Percentiles rank a stretch among this genome's conserved stretches.
phyloP scores from a whole-genome alignment of 2,797 vertebrate genomes.

The Pangasius larnaudii region DNA sequence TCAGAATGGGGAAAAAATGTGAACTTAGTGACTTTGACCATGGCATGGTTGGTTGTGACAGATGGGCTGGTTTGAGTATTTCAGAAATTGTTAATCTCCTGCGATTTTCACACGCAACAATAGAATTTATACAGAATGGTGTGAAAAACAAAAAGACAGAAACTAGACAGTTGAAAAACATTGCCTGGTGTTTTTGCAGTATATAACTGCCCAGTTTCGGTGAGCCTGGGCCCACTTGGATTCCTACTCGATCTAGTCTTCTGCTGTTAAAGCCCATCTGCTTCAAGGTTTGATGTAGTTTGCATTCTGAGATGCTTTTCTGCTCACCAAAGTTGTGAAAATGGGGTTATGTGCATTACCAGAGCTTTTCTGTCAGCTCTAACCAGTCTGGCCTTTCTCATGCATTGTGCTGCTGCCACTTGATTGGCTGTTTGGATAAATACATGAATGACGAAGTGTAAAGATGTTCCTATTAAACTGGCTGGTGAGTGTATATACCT shows the following conservation, averaged over 20 bases:
- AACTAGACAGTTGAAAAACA: neutral
- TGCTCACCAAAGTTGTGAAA: neutral
- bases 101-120: neutral
- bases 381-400: neutral
- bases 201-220: neutral
- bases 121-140: neutral
- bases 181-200: neutral
- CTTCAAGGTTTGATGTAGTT: neutral
- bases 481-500: neutral
- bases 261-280: neutral
- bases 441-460: neutral
- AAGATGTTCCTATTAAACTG: neutral
- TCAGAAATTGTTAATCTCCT: neutral
- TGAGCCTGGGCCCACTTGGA: neutral
- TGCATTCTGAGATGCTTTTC: neutral
- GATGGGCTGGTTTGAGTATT: neutral
- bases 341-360: neutral
- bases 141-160: neutral
- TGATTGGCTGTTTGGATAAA: neutral
- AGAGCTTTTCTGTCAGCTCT: neutral
- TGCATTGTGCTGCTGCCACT: neutral
- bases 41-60: neutral
- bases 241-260: neutral
- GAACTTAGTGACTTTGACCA: neutral
- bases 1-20: too few species aligned